phyloP scores from a whole-genome alignment of 2,797 vertebrate genomes.

The Ctenosaura bakeri region DNA sequence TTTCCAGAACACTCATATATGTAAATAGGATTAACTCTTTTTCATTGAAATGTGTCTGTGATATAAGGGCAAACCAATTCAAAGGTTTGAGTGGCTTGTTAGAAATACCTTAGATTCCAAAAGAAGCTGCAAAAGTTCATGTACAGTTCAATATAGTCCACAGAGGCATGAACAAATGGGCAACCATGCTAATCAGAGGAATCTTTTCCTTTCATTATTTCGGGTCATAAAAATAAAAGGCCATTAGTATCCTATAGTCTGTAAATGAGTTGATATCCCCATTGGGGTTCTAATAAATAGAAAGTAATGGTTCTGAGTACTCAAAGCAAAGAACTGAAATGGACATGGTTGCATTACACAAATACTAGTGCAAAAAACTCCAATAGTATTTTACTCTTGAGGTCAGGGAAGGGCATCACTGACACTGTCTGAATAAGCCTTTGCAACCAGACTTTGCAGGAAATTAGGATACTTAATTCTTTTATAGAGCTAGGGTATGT shows the following conservation, averaged over 20 bases:
- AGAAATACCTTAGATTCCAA: constrained; percentile 2
- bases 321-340: constrained; percentile 1
- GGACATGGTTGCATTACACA: neutral
- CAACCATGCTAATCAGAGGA: neutral
- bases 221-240: fast-evolving
- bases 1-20: neutral
- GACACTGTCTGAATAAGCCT: neutral
- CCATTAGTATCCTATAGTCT: neutral
- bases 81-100: neutral
- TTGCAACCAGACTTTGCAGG: constrained; percentile 6
- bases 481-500: neutral
- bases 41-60: neutral
- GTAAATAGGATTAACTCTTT: neutral
- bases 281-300: neutral
- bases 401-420: neutral
- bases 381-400: constrained; percentile 10
- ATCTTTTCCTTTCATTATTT: constrained; percentile 14
- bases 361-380: neutral
- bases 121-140: neutral
- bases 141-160: neutral
- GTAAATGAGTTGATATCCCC: neutral
- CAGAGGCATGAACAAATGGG: neutral
- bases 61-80: constrained; percentile 10
- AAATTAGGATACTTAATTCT: neutral
- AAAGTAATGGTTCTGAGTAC: neutral